These are phyloP conservation scores for Pituophis catenifer DNA, from an alignment of 2,113 vertebrate genomes.

Conservation along the genomic window DNA sequence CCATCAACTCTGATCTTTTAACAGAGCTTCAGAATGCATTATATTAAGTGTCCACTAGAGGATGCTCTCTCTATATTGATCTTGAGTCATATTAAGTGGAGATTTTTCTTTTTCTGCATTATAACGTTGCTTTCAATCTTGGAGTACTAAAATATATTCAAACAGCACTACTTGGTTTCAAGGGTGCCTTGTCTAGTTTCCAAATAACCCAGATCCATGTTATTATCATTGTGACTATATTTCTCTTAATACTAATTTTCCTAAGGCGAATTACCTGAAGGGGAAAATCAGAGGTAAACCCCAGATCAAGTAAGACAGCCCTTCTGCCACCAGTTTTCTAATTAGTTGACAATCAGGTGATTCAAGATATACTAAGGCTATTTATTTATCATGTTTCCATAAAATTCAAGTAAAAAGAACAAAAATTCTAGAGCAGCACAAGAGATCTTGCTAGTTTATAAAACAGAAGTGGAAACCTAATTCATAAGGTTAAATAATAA, in stretches of 20 bases:
- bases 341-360: not conserved
- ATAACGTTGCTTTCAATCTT: not conserved
- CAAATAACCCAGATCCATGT: not conserved
- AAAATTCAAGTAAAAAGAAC: not conserved
- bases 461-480: not conserved
- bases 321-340: not conserved
- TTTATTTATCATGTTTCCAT: not conserved
- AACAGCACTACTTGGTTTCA: not conserved
- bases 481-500: not conserved
- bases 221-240: not conserved
- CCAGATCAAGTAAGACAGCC: not conserved
- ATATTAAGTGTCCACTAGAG: not conserved
- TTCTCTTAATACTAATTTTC: not conserved
- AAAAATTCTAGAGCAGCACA: not conserved
- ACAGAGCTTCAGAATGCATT: not conserved
- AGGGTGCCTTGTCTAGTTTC: not conserved
- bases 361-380: not conserved
- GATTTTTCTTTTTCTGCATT: not conserved
- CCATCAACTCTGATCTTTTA: not conserved
- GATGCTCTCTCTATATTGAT: constrained; percentile 1
- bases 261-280: not conserved
- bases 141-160: not conserved
- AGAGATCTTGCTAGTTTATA: not conserved
- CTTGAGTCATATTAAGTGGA: not conserved
- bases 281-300: not conserved